These are phyloP conservation scores for Standfussiana lucernea DNA, from an alignment of 2,888 invertebrate genomes.

Conservation along the genomic window DNA sequence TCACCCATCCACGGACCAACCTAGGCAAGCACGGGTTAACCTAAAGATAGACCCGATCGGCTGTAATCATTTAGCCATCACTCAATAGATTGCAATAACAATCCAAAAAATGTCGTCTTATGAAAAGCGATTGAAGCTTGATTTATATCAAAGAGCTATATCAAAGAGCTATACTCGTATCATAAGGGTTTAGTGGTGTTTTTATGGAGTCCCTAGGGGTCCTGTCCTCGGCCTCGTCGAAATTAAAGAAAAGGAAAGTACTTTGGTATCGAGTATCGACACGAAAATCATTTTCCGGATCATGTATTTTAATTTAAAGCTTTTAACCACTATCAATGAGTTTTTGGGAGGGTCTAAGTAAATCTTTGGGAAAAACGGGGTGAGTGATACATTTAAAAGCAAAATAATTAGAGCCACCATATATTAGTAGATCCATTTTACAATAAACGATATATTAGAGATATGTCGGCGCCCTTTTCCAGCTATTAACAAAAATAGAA, in stretches of 20 bases:
- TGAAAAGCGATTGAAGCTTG: constrained; percentile 38
- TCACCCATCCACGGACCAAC: too few relatives aligned
- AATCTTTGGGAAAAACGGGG: background rate
- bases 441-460: too few relatives aligned
- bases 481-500: too few relatives aligned
- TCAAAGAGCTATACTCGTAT: constrained; percentile 43
- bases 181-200: constrained; percentile 53
- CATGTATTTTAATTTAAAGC: constrained; percentile 33
- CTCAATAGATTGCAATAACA: too few relatives aligned
- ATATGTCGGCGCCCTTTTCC: too few relatives aligned
- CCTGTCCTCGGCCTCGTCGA: constrained; percentile 25
- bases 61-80: too few relatives aligned
- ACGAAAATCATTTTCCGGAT: constrained; percentile 35
- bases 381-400: background rate
- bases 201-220: constrained; percentile 43
- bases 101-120: constrained; percentile 28
- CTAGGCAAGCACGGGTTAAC: too few relatives aligned
- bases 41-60: too few relatives aligned
- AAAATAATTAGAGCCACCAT: background rate
- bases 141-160: constrained; percentile 55
- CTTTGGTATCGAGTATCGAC: constrained; percentile 24
- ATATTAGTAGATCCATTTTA: too few relatives aligned
- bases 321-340: background rate
- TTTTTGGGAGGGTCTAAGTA: background rate
- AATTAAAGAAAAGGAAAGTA: constrained; percentile 46